A percentile compares a stretch with the other conserved stretches of the same genome.
These are phyloP conservation scores for Sinodicranocentrus sp. DNA, from an alignment of 2,888 invertebrate genomes.

Conservation along the genomic window DNA sequence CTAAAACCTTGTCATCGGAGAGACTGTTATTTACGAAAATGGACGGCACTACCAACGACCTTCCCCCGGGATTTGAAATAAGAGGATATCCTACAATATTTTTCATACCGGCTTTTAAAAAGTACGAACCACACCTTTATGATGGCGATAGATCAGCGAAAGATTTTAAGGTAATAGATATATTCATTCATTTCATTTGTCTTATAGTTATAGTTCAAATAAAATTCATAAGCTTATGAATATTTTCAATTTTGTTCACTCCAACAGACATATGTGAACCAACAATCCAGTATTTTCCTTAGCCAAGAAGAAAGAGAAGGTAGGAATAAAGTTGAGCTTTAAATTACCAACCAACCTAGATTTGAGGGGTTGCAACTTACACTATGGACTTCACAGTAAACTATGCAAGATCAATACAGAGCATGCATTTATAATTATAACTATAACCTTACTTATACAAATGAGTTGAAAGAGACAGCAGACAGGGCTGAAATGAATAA, in stretches of 20 bases:
- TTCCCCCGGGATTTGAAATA: slow-evolving; percentile 77
- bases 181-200: no score
- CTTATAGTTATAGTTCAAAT: no score
- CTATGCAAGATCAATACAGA: no score
- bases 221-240: no score
- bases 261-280: slow-evolving; percentile 70
- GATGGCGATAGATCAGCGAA: slow-evolving; percentile 78
- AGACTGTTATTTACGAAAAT: slow-evolving; percentile 78
- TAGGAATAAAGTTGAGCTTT: slow-evolving; percentile 74
- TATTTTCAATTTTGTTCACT: slow-evolving; percentile 20
- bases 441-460: no score
- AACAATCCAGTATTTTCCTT: slow-evolving; percentile 71
- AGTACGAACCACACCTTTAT: slow-evolving; percentile 78
- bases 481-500: no score
- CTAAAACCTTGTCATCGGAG: slow-evolving; percentile 77
- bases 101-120: slow-evolving; percentile 78
- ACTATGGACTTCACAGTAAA: no score
- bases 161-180: slow-evolving; percentile 77
- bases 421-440: no score
- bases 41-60: slow-evolving; percentile 78
- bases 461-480: no score
- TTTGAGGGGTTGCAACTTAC: no score
- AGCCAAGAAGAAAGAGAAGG: slow-evolving; percentile 74
- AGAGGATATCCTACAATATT: slow-evolving; percentile 78
- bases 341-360: no score